These are phyloP conservation scores for Pandemis corylana DNA, from an alignment of 2,888 invertebrate genomes.

Conservation along the genomic window DNA sequence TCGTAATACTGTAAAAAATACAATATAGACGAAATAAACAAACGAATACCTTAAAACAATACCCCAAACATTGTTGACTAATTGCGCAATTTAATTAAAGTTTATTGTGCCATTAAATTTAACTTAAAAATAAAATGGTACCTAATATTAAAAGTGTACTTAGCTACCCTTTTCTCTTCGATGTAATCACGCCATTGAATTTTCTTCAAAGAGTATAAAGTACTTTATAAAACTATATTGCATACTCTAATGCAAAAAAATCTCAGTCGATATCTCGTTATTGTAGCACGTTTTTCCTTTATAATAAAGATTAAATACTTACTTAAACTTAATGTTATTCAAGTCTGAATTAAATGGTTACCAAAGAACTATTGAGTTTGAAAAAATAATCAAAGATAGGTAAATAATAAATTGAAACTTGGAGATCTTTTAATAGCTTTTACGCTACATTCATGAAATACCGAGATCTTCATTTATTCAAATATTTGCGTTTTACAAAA, in stretches of 20 bases:
- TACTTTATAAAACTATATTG: slow-evolving; percentile 42
- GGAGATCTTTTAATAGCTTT: slow-evolving; percentile 17
- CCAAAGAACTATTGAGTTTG: neutral
- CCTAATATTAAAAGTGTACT: slow-evolving; percentile 34
- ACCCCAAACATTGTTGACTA: neutral
- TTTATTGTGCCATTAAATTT: neutral
- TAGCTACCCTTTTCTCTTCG: slow-evolving; percentile 68
- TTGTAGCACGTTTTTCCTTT: slow-evolving; percentile 5
- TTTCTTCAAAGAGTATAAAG: slow-evolving; percentile 72
- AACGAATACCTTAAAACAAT: slow-evolving; percentile 2
- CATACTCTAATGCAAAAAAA: slow-evolving; percentile 31
- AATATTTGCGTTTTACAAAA: neutral
- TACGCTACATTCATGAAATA: slow-evolving; percentile 1
- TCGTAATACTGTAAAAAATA: neutral
- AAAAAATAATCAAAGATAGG: neutral
- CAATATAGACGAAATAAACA: neutral
- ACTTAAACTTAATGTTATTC: neutral
- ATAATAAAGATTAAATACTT: neutral
- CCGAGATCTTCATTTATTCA: neutral
- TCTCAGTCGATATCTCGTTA: slow-evolving; percentile 33
- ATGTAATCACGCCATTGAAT: slow-evolving; percentile 47
- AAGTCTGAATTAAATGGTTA: neutral
- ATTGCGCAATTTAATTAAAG: neutral
- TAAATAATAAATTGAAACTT: neutral
- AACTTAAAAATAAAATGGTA: slow-evolving; percentile 3